phyloP scores from a whole-genome alignment of 2,113 vertebrate species.

The Dicentrarchus labrax region DNA sequence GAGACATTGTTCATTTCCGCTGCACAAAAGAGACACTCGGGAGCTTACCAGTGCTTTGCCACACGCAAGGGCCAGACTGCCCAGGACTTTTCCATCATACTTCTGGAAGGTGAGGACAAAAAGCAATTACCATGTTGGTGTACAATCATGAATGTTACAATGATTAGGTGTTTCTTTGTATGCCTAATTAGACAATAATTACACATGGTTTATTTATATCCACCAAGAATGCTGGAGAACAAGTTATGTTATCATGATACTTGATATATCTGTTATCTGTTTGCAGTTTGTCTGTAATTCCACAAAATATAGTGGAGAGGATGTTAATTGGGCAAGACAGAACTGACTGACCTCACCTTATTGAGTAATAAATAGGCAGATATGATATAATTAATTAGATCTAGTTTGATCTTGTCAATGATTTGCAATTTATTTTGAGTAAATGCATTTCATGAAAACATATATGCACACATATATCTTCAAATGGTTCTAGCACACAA shows the following conservation, averaged over 20 bases:
- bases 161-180: not conserved
- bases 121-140: not conserved
- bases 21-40: conserved; percentile 97
- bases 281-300: not conserved
- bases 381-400: too few relatives aligned
- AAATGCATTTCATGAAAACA: too few relatives aligned
- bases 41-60: conserved; percentile 98
- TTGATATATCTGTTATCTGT: not conserved
- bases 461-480: too few relatives aligned
- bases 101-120: conserved; percentile 90
- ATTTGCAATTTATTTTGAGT: too few relatives aligned
- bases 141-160: not conserved
- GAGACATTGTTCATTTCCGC: conserved; percentile 97
- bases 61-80: conserved; percentile 94
- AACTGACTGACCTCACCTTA: too few relatives aligned
- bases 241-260: too few relatives aligned
- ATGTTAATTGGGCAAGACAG: not conserved
- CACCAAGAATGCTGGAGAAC: not conserved
- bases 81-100: conserved; percentile 97
- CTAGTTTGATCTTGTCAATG: too few relatives aligned
- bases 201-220: not conserved
- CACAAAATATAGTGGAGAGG: not conserved
- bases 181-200: too few relatives aligned
- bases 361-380: too few relatives aligned
- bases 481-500: too few relatives aligned